A percentile compares a stretch with the other conserved stretches of the same genome.
Conservation (phyloP, 2,797 vertebrate genomes). For the Centropyge bicolor region DNA sequence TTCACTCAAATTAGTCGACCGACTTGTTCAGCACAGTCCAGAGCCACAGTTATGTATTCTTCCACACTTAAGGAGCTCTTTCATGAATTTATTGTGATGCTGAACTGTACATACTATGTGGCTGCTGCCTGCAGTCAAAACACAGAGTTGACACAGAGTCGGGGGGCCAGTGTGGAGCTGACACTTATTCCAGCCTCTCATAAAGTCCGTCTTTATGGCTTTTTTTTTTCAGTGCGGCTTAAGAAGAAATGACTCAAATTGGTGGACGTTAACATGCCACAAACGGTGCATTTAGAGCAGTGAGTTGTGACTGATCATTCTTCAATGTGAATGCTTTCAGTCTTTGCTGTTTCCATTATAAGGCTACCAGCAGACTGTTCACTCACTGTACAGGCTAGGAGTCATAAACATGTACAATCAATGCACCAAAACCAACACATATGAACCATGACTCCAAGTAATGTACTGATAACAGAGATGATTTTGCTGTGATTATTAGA, state of each 20-base stretch:
- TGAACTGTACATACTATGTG: neutral
- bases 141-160: slow-evolving; percentile 42
- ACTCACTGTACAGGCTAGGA: slow-evolving; percentile 7
- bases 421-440: neutral
- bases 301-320: slow-evolving; percentile 67
- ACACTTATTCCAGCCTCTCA: slow-evolving; percentile 74
- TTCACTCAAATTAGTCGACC: neutral
- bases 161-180: slow-evolving; percentile 45
- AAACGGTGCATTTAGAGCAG: slow-evolving; percentile 66
- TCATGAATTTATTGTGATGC: slow-evolving; percentile 27
- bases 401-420: slow-evolving; percentile 15
- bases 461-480: neutral
- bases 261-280: slow-evolving; percentile 55
- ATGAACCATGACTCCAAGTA: neutral
- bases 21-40: neutral
- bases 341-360: slow-evolving; percentile 24
- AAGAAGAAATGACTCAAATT: slow-evolving; percentile 67
- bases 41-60: slow-evolving; percentile 5
- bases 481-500: neutral
- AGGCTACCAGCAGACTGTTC: slow-evolving; percentile 13
- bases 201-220: slow-evolving; percentile 75
- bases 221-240: slow-evolving; percentile 41
- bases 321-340: slow-evolving; percentile 60
- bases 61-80: slow-evolving; percentile 3
- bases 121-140: slow-evolving; percentile 33